These are phyloP conservation scores for Lethenteron reissneri DNA, from an alignment of 2,113 vertebrate genomes.

Conservation along the genomic window DNA sequence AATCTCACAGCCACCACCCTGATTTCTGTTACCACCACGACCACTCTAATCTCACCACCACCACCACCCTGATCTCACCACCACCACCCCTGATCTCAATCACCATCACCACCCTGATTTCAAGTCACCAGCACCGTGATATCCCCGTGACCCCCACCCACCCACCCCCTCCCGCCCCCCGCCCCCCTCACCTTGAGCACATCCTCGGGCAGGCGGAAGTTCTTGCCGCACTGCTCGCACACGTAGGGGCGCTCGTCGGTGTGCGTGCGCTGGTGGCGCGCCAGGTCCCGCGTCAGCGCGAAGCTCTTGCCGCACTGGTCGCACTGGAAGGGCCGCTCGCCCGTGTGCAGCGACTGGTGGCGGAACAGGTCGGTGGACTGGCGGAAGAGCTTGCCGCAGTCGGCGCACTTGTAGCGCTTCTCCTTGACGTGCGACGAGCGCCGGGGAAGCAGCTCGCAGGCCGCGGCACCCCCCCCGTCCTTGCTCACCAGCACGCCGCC, in stretches of 20 bases:
- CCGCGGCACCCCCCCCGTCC: too few species aligned
- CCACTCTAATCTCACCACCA: too few species aligned
- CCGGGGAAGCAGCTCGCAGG: too few species aligned
- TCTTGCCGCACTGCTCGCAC: slow-evolving; percentile 3
- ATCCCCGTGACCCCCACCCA: too few species aligned
- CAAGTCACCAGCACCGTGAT: too few species aligned
- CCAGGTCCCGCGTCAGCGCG: not conserved
- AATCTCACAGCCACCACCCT: too few species aligned
- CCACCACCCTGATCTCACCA: too few species aligned
- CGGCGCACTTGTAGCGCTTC: slow-evolving; percentile 5
- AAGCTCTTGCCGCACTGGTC: slow-evolving; percentile 1
- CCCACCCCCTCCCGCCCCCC: too few species aligned
- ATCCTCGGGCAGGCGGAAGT: slow-evolving; percentile 3
- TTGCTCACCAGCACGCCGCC: too few species aligned
- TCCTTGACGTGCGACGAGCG: not conserved
- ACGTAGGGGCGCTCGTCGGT: slow-evolving; percentile 4
- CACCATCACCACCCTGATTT: too few species aligned
- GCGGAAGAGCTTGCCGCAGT: slow-evolving; percentile 3
- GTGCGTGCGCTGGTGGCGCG: slow-evolving; percentile 2
- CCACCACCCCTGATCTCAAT: too few species aligned
- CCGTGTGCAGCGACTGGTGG: slow-evolving; percentile 4
- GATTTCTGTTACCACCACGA: too few species aligned
- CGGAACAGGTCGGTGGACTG: slow-evolving; percentile 4
- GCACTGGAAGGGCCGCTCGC: slow-evolving; percentile 2
- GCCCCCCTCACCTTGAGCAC: not conserved